phyloP scores from a whole-genome alignment of 1,140 invertebrate genomes.

The Saccostrea glomerata region DNA sequence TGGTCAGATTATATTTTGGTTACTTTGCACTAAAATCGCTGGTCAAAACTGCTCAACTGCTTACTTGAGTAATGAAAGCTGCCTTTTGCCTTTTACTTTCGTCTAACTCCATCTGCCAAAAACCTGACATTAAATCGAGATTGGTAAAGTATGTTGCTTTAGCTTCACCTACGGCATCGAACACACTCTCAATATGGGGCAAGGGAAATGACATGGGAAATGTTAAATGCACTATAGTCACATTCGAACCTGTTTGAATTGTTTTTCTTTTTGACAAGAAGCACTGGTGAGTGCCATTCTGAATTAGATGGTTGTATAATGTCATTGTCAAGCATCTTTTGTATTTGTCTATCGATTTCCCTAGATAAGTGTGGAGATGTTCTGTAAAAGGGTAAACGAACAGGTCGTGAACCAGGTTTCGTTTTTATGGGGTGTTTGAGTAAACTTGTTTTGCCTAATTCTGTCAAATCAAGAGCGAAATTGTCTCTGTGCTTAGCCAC shows the following conservation, averaged over 20 bases:
- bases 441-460: constrained; percentile 23
- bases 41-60: no score
- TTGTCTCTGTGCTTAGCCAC: constrained; percentile 19
- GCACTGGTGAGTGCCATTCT: constrained; percentile 54
- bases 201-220: constrained; percentile 54
- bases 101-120: constrained; percentile 58
- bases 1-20: no score
- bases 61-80: constrained; percentile 60
- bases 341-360: constrained; percentile 49
- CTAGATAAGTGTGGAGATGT: not conserved
- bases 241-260: constrained; percentile 50
- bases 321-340: constrained; percentile 56
- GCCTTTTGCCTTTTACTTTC: constrained; percentile 55
- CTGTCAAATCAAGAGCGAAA: constrained; percentile 41
- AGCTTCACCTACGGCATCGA: no score
- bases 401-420: constrained; percentile 1
- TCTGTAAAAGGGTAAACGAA: constrained; percentile 46
- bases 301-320: constrained; percentile 54
- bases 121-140: constrained; percentile 59
- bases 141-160: constrained; percentile 50
- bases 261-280: constrained; percentile 52
- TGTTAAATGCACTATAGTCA: constrained; percentile 56
- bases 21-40: no score
- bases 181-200: constrained; percentile 52
- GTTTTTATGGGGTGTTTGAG: constrained; percentile 42